A percentile compares a stretch with the other conserved stretches of the same genome.
phyloP scores from a whole-genome alignment of 1,140 invertebrate genomes.

The Drosophila bocki region DNA sequence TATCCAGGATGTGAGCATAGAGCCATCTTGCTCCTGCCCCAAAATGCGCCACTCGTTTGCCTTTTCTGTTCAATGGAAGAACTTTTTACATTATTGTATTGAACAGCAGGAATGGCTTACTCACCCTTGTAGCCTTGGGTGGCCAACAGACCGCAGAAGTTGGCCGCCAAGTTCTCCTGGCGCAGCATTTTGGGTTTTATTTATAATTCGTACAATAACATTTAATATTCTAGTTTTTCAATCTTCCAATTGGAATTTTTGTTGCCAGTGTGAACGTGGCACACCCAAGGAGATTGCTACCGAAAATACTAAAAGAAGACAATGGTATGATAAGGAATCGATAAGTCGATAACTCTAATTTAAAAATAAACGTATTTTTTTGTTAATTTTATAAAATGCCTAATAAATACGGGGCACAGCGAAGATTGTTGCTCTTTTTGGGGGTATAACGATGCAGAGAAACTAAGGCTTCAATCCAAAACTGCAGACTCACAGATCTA shows the following conservation, averaged over 20 bases:
- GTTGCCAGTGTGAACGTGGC: constrained; percentile 1
- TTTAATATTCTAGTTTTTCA: constrained; percentile 12
- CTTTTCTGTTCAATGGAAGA: constrained; percentile 75
- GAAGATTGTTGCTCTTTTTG: background rate
- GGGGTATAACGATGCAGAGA: background rate
- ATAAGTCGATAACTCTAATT: no score
- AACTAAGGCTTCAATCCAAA: background rate
- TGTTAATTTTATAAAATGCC: no score
- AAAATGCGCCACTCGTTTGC: constrained; percentile 91
- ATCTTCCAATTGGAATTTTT: constrained; percentile 8
- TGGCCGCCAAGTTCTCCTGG: constrained; percentile 84
- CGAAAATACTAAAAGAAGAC: background rate
- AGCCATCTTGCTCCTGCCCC: constrained; percentile 91
- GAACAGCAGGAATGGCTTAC: background rate
- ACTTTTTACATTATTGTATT: background rate
- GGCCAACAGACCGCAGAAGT: constrained; percentile 82
- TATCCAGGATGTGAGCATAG: constrained; percentile 89
- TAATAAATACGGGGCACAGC: background rate
- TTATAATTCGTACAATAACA: constrained; percentile 44
- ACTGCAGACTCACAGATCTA: background rate
- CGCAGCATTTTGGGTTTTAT: constrained; percentile 72
- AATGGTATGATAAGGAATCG: no score
- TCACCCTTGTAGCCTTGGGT: constrained; percentile 76
- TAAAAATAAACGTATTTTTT: no score
- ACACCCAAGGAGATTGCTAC: background rate